Conservation (phyloP, 2,113 vertebrate species). For the Pteropus alecto region DNA sequence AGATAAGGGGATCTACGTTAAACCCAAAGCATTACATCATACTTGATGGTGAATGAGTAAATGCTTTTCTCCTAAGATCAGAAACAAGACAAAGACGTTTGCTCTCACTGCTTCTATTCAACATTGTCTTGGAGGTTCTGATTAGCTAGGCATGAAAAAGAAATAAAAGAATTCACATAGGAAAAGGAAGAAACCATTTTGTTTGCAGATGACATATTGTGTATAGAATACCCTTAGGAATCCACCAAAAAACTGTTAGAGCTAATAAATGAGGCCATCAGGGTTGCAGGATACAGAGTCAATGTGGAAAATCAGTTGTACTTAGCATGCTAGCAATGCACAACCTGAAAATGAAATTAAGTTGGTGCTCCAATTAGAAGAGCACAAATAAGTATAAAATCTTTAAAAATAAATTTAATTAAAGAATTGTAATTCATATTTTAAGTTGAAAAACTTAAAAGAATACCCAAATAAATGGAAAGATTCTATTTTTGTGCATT, state of each 20-base stretch:
- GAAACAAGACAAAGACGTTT: not conserved
- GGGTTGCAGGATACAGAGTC: not conserved
- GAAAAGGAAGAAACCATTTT: not conserved
- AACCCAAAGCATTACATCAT: not conserved
- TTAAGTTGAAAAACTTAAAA: not conserved
- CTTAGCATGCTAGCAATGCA: not conserved
- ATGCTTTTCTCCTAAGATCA: not conserved
- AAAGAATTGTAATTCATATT: not conserved
- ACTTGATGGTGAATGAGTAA: not conserved
- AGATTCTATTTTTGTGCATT: not conserved
- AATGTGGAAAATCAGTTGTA: not conserved
- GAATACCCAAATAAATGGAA: not conserved
- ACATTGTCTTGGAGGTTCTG: not conserved
- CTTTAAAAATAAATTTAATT: not conserved
- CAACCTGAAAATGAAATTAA: not conserved
- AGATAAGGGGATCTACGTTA: not conserved
- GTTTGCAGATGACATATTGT: not conserved
- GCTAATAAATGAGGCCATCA: not conserved
- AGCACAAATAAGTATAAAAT: not conserved
- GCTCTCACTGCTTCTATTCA: not conserved
- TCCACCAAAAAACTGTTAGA: not conserved
- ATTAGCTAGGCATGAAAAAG: not conserved
- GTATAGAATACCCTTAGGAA: not conserved
- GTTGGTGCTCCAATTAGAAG: not conserved
- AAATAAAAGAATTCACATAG: not conserved